Evolutionary conservation across 2,113 vertebrate species (phyloP), one percentile per base, ranked within the genome.

Genomic region (Lontra canadensis): DNA sequence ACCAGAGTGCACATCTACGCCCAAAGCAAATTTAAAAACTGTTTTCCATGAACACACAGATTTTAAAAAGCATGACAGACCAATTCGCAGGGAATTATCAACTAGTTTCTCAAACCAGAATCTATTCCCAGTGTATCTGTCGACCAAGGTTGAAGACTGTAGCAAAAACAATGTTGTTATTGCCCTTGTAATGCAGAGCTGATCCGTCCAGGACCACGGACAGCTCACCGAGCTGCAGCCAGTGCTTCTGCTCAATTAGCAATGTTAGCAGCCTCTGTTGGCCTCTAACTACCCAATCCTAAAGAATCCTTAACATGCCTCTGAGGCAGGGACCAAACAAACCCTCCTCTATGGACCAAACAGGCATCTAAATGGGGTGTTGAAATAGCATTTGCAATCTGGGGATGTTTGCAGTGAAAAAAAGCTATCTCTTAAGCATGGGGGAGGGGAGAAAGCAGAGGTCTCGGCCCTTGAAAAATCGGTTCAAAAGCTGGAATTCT

Each of bases 81-180:
- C 55, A 94, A 88, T 95, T 98, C 96, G n/a, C 29, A 23, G 85
- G 57, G 76, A 97, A 97, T 97, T 97, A 96, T 74, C 88, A 98
- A 76, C 18, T 21, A 93, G 79, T 83, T 87, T 91, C 63, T 76
- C 49, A 82, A 98, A 73, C 34, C 49, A 71, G 82, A 93, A 92
- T 86, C 67, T 95, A 94, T 97, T 97, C 95, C 74, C 96, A 90
- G 52, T 52, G 12, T 90, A 71, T 92, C 95, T 96, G 90, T 92
- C 12, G 1, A 94, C 71, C 8, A 69, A 90, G 15, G 76, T 74
- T 89, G 94, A 98, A 89, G 67, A 91, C 73, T 29, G 10, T 47
- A 87, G 26, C 67, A 89, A 76, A 96, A 94, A 49, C 78, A 92
- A 97, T 55, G n/a, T 20, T 93, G 84, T 49, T 25, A 82, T 57